Evolutionary conservation across 2,797 vertebrate genomes (phyloP), one percentile per base, ranked within the genome.

Genomic region (Schizothorax lantsangensis): DNA sequence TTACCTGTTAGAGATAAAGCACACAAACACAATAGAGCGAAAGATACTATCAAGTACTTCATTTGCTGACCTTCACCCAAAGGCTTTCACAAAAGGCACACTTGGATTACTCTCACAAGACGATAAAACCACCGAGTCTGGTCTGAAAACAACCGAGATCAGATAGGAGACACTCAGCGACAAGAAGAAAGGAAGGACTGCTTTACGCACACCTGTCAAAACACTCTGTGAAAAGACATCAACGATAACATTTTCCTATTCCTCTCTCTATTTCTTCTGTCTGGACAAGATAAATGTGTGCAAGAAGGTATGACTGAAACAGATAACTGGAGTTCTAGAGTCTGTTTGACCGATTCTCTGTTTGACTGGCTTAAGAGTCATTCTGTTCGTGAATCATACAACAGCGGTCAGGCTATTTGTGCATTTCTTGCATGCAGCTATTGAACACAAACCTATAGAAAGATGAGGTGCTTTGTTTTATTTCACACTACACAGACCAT

Each of bases 191-290:
- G 30, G 40, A 36, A 68, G n/a, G 49, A 21, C 49, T 52, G 87
- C 80, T 82, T 90, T 88, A 21, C 17, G 14, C 75, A 88, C 49
- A 80, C 36, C 72, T 81, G 69, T 62, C 72, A 69, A 81, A 85
- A 79, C 49, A 79, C 17, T 23, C 47, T 7, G 14, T 79, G 75
- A 79, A 79, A 85, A 79, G 64, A 45, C 75, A 40, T 52, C 83
- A 84, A 26, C 19, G 52, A 66, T 78, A 45, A 47, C 64, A 75
- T 38, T 79, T 71, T 85, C 47, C 47, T 69, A 43, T 85, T 49
- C 23, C 71, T 84, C 43, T 11, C 30, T 71, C n/a, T 1, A 77
- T 57, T 36, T 69, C 30, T 52, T 38, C 26, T 72, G 84, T 85
- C 84, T 33, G 75, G 19, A 68, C 77, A 21, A 85, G 64, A 85